Evolutionary conservation across 2,888 invertebrate genomes (phyloP).

Genomic region (Ophraella communa): DNA sequence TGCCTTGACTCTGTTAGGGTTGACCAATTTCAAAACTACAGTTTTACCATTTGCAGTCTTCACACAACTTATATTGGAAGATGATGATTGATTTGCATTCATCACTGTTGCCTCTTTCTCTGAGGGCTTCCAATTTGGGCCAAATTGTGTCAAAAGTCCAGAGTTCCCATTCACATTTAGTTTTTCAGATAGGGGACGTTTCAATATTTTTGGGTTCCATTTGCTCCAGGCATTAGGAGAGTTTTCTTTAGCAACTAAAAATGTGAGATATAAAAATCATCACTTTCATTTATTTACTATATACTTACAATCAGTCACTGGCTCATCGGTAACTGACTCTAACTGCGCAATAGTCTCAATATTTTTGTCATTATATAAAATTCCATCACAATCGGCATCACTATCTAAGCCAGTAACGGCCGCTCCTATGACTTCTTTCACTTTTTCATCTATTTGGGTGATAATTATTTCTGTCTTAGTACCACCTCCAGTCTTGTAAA

Average conservation of each 20-base stretch:
- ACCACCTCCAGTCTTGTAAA: conserved; percentile 11
- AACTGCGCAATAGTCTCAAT: too few species aligned
- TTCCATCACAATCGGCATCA: neutral
- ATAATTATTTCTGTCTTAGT: neutral
- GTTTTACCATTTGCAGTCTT: too few species aligned
- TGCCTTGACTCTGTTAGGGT: too few species aligned
- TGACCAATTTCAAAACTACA: too few species aligned
- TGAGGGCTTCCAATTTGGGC: neutral
- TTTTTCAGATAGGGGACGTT: neutral
- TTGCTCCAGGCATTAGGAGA: neutral
- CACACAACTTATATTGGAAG: too few species aligned
- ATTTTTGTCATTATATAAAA: neutral
- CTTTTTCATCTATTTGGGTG: neutral
- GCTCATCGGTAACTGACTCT: too few species aligned
- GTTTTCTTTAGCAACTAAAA: neutral
- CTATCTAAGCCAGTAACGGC: conserved; percentile 3
- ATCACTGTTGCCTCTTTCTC: too few species aligned
- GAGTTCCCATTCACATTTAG: neutral
- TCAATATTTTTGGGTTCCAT: neutral
- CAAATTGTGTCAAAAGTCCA: neutral
- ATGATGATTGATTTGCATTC: too few species aligned
- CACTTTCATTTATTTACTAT: too few species aligned
- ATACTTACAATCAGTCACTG: too few species aligned
- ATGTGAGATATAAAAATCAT: too few species aligned
- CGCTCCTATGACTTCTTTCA: conserved; percentile 8